These are phyloP conservation scores for Parasteatoda lunata DNA, from an alignment of 2,888 invertebrate genomes.

Conservation along the genomic window DNA sequence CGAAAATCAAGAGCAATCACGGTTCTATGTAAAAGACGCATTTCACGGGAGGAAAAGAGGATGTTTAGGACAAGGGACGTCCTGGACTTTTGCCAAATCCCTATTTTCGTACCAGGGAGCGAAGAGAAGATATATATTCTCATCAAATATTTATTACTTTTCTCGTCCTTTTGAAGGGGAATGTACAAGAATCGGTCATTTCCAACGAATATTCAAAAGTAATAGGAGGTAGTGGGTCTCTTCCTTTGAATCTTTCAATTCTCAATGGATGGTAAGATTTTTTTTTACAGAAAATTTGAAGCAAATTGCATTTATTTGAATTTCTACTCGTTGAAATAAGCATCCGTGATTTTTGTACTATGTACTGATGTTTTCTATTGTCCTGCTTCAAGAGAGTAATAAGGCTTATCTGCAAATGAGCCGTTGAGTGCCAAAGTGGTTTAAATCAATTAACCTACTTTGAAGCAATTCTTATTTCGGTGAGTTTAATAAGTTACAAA, in stretches of 20 bases:
- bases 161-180: not conserved
- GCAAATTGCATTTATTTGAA: too few relatives aligned
- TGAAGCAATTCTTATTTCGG: too few relatives aligned
- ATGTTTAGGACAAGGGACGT: not conserved
- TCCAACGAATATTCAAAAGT: not conserved
- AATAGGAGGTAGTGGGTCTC: not conserved
- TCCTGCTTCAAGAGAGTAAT: too few relatives aligned
- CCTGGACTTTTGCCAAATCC: constrained; percentile 31
- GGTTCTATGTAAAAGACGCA: constrained; percentile 18
- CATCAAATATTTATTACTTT: constrained; percentile 40
- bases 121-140: constrained; percentile 38
- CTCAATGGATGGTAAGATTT: too few relatives aligned
- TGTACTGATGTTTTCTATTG: too few relatives aligned
- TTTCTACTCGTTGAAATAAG: too few relatives aligned
- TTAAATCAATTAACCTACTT: too few relatives aligned
- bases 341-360: too few relatives aligned
- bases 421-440: too few relatives aligned
- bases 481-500: too few relatives aligned
- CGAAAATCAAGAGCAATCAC: constrained; percentile 25
- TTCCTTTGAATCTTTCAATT: not conserved
- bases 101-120: constrained; percentile 22
- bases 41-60: not conserved
- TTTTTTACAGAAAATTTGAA: too few relatives aligned
- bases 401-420: too few relatives aligned
- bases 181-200: constrained; percentile 1